Evolutionary conservation across 1,140 invertebrate genomes (phyloP).

Genomic region (Pomacea maculata): DNA sequence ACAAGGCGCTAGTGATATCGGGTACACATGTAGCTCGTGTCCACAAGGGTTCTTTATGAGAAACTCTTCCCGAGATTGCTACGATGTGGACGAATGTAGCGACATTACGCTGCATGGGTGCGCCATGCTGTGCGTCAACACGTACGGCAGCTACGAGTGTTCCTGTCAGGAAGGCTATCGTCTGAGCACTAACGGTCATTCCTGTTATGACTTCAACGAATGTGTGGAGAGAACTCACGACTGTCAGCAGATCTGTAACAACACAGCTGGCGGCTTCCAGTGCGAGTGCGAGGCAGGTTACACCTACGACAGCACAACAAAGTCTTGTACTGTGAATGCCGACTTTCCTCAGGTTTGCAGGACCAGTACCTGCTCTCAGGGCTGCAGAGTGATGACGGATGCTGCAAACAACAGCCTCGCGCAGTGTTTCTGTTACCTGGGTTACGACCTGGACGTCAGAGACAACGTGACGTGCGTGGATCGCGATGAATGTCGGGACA

Average conservation of each 20-base stretch:
- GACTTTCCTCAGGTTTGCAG: neutral
- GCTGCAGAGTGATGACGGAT: neutral
- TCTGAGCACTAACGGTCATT: neutral
- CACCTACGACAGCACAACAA: neutral
- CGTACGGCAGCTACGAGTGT: slow-evolving; percentile 37
- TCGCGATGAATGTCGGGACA: slow-evolving; percentile 12
- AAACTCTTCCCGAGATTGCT: neutral
- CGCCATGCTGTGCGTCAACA: slow-evolving; percentile 36
- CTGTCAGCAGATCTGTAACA: slow-evolving; percentile 56
- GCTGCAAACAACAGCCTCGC: neutral
- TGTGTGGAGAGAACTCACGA: slow-evolving; percentile 49
- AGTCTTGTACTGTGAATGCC: neutral
- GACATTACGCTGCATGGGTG: slow-evolving; percentile 64
- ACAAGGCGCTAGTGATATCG: slow-evolving; percentile 4
- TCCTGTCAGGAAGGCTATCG: slow-evolving; percentile 36
- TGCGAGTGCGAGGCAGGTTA: slow-evolving; percentile 41
- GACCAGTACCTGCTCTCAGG: neutral
- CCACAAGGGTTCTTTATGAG: neutral
- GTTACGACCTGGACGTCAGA: neutral
- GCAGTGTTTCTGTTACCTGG: neutral
- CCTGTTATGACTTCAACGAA: slow-evolving; percentile 59
- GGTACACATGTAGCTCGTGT: slow-evolving; percentile 20
- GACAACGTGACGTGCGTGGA: slow-evolving; percentile 5
- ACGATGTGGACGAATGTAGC: slow-evolving; percentile 27
- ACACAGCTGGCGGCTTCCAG: slow-evolving; percentile 37